phyloP scores from a whole-genome alignment of 2,888 invertebrate genomes.

The Eumerus sabulonum region DNA sequence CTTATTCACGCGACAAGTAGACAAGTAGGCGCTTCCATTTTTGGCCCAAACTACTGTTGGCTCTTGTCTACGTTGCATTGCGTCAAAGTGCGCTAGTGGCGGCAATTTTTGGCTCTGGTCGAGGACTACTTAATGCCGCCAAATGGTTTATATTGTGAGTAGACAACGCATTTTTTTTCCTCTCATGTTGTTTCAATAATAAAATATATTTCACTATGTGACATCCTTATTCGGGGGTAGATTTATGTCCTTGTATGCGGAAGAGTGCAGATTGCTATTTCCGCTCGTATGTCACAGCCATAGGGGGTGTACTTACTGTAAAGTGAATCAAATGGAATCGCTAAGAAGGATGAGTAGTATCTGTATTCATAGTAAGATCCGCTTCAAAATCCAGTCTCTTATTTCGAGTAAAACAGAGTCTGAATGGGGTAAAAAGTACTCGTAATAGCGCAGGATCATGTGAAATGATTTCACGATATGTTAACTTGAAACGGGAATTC shows the following conservation, averaged over 20 bases:
- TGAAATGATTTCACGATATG: no score
- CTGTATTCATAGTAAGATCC: no score
- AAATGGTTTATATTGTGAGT: constrained; percentile 6
- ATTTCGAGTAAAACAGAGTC: no score
- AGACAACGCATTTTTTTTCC: constrained; percentile 21
- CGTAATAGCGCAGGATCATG: no score
- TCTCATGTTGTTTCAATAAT: constrained; percentile 56
- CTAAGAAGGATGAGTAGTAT: no score
- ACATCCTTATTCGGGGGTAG: constrained; percentile 54
- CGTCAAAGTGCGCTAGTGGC: constrained; percentile 64
- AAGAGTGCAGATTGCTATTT: constrained; percentile 60
- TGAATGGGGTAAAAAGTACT: no score
- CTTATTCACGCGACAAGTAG: constrained; percentile 52
- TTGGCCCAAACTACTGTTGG: constrained; percentile 62
- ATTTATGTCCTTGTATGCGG: constrained; percentile 64
- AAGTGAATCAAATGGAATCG: constrained; percentile 44
- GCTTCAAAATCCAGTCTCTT: no score
- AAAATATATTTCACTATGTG: constrained; percentile 62
- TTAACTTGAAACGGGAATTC: no score
- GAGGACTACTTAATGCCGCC: constrained; percentile 49
- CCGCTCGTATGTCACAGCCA: constrained; percentile 42
- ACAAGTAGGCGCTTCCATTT: constrained; percentile 59
- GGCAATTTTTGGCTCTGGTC: constrained; percentile 60
- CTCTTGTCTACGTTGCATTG: constrained; percentile 67
- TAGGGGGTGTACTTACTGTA: constrained; percentile 39